Evolutionary conservation across 2,888 invertebrate species (phyloP), one percentile per base, ranked within the genome.

Genomic region (Amblyjoppa proteus): DNA sequence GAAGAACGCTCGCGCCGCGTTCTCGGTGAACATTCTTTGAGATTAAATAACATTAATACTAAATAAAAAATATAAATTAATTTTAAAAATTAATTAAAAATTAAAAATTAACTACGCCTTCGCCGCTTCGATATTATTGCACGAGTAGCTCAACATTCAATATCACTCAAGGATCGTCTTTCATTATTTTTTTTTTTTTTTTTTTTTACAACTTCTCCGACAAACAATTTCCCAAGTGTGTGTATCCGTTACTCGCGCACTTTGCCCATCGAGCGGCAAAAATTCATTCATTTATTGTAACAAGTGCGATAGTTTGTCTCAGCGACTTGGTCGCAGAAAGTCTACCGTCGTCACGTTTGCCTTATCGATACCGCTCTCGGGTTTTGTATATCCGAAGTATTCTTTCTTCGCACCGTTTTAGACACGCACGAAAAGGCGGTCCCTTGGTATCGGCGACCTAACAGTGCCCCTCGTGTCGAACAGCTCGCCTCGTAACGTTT

Each of bases 301-400:
- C n/a, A 41, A 5, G 45, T 34, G 70, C 61, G 45, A 70, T 61
- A 20, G 58, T 31, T 78, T 31, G 70, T 61, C 70, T 49, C 70
- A 61, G 49, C 78, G 34, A 28, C 31, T 78, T 61, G 25, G 49
- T 31, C 31, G 11, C 34, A 77, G 49, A 41, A 45, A 56, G 31
- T 25, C 11, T 9, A 45, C 61, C 68, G n/a, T 51, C n/a, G 66
- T 79, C 71, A 53, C 64, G 64, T 53, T 78, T 80, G 38, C 45
- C 70, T 80, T 73, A 80, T 80, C 79, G 66, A 51, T n/a, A 16
- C 11, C 66, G 41, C 41, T 41, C 9, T 41, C 9, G 64, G 58
- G 49, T n/a, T 78, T 70, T 49, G 71, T 16, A 66, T 73, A 73
- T 64, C 79, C 11, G 16, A 71, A 53, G 64, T 41, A 11, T 56